Percentiles rank a stretch among this genome's conserved stretches.
These are phyloP conservation scores for Cheilosia vulpina DNA, from an alignment of 2,888 invertebrate species.

Conservation along the genomic window DNA sequence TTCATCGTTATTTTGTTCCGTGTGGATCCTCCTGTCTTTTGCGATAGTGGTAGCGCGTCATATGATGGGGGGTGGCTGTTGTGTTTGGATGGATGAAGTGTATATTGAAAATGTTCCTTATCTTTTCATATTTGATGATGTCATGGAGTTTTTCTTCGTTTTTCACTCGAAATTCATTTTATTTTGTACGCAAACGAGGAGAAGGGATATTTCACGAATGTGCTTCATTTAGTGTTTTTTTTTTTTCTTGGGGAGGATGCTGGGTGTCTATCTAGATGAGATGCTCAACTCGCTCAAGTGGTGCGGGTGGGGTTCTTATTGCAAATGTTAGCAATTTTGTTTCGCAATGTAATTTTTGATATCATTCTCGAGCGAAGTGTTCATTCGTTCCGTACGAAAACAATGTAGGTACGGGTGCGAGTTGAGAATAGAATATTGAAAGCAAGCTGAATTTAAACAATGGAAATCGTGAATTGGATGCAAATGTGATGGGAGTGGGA, in stretches of 20 bases:
- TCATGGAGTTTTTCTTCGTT: constrained; percentile 57
- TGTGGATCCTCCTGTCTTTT: constrained; percentile 46
- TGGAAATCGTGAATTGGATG: constrained; percentile 66
- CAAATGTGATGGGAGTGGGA: constrained; percentile 38
- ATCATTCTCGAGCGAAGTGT: constrained; percentile 9
- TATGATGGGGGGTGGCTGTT: neutral
- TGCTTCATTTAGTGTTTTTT: constrained; percentile 43
- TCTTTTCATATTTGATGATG: constrained; percentile 73
- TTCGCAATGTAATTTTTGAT: constrained; percentile 64
- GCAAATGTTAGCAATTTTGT: constrained; percentile 67
- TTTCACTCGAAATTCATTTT: constrained; percentile 46
- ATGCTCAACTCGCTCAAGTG: neutral
- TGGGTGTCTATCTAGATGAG: too few relatives aligned
- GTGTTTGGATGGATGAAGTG: constrained; percentile 54
- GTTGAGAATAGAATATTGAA: constrained; percentile 47
- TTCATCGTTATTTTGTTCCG: constrained; percentile 41
- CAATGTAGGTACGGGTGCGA: constrained; percentile 1
- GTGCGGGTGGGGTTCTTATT: constrained; percentile 46
- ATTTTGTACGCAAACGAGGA: constrained; percentile 9
- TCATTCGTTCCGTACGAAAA: neutral
- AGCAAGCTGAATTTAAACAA: constrained; percentile 67
- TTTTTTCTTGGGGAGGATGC: neutral
- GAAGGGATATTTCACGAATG: constrained; percentile 41
- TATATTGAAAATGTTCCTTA: constrained; percentile 67
- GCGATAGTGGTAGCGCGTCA: constrained; percentile 45